Conservation (phyloP, 2,888 invertebrate genomes). For the Watsonalla binaria region DNA sequence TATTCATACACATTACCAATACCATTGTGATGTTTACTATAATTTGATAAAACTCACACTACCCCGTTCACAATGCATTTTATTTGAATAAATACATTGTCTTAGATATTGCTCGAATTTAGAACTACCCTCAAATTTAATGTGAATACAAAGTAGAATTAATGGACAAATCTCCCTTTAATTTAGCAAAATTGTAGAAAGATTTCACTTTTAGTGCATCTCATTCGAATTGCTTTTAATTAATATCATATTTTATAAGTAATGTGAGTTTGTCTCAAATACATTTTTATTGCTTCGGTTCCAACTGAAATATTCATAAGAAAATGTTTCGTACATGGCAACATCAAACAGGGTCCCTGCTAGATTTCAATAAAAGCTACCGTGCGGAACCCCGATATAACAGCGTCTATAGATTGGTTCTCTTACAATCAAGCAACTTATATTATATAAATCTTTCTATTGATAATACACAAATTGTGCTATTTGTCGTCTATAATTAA, state of each 20-base stretch:
- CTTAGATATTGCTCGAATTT: too few species aligned
- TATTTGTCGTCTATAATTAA: constrained; percentile 16
- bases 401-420: constrained; percentile 11
- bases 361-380: constrained; percentile 8
- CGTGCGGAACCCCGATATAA: constrained; percentile 13
- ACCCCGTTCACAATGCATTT: not conserved
- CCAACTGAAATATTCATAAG: not conserved
- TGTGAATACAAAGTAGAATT: too few species aligned
- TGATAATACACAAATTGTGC: constrained; percentile 37
- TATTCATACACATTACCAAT: constrained; percentile 11
- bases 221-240: too few species aligned
- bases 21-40: constrained; percentile 19
- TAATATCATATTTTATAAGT: not conserved
- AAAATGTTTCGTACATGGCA: constrained; percentile 16
- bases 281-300: not conserved
- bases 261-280: not conserved
- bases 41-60: constrained; percentile 2
- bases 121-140: too few species aligned
- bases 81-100: too few species aligned
- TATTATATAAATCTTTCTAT: constrained; percentile 21
- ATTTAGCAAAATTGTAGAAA: too few species aligned
- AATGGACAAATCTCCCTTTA: too few species aligned
- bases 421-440: constrained; percentile 21
- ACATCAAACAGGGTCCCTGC: constrained; percentile 9
- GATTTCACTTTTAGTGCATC: not conserved